Base-by-base conservation (phyloP, 2,113 vertebrate species). In the Cinclus cinclus region DNA sequence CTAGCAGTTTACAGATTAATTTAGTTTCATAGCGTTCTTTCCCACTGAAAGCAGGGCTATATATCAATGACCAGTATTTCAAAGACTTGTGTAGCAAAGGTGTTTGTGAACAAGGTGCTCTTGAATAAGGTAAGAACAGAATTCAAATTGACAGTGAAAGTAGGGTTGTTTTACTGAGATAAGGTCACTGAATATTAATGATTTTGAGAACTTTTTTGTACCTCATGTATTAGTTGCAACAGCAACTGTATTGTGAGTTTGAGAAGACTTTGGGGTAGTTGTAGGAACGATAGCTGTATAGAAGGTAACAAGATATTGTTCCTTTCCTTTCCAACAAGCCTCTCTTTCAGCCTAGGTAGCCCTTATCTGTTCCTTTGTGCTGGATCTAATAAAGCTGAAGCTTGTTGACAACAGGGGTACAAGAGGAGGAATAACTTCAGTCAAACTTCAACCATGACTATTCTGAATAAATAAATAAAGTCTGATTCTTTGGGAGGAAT, bases 171-270 rank as follows among this genome's bases (percentile, higher is more conserved):
- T 63, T n/a, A 44, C 58, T 92, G 83, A 90, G 85, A 53, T 86
- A 84, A 93, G 58, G 83, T 74, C 67, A 31, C 74, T 84, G 79
- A 83, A 92, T 75, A 35, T 81, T 95, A 89, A 93, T 95, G 79
- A 50, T 89, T 94, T 94, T 33, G 63, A 52, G 80, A 87, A 50
- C 68, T 91, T 79, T n/a, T 31, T 75, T 87, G 63, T 74, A n/a
- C 53, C 30, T 88, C 22, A 30, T 49, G 56, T 76, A 67, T 93
- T 83, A 62, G 63, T 91, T 93, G 69, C 55, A 94, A 77, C 70
- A 92, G 63, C 46, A 74, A 35, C 46, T 1, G 6, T 33, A 56
- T 78, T 94, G 70, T 56, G 22, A n/a, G n/a, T 70, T 80, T 53
- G 71, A 68, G 71, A 71, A 83, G 79, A 31, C 50, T 71, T 69